phyloP scores from a whole-genome alignment of 2,888 invertebrate species.

The Harpagoxenus sublaevis region DNA sequence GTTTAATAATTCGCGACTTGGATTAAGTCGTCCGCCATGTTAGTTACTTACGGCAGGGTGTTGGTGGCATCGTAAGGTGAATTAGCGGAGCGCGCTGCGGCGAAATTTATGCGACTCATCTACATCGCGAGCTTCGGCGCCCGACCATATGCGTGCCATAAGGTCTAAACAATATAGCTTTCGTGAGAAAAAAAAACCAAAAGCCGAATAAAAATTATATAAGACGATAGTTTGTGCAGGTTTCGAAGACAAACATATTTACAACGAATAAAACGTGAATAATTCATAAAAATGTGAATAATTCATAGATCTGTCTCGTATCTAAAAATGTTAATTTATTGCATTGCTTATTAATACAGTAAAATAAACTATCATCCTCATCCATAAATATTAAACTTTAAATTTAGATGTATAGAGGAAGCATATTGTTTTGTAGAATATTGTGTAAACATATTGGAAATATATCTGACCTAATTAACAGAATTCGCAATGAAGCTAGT shows the following conservation, averaged over 20 bases:
- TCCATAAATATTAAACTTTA: neutral
- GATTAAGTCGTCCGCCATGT: conserved; percentile 29
- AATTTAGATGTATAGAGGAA: neutral
- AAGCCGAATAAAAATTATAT: neutral
- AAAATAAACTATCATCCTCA: neutral
- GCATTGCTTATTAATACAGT: neutral
- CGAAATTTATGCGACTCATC: conserved; percentile 46
- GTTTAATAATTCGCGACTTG: conserved; percentile 50
- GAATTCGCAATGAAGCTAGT: conserved; percentile 4
- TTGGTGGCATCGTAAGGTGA: conserved; percentile 30
- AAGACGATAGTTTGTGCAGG: too few species aligned
- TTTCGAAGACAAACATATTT: neutral
- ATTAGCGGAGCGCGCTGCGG: conserved; percentile 34
- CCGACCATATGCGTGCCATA: conserved; percentile 9
- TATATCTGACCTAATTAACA: neutral
- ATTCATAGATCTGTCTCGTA: neutral
- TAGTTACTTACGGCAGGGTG: conserved; percentile 47
- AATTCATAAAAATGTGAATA: neutral
- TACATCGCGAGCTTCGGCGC: conserved; percentile 4
- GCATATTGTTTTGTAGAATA: neutral
- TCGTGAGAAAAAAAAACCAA: neutral
- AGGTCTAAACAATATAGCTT: neutral
- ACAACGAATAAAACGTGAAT: neutral
- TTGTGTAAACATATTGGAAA: neutral
- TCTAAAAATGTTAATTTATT: neutral